Base-by-base conservation (phyloP, 2,888 invertebrate species). In the Drosophila multiciliata region DNA sequence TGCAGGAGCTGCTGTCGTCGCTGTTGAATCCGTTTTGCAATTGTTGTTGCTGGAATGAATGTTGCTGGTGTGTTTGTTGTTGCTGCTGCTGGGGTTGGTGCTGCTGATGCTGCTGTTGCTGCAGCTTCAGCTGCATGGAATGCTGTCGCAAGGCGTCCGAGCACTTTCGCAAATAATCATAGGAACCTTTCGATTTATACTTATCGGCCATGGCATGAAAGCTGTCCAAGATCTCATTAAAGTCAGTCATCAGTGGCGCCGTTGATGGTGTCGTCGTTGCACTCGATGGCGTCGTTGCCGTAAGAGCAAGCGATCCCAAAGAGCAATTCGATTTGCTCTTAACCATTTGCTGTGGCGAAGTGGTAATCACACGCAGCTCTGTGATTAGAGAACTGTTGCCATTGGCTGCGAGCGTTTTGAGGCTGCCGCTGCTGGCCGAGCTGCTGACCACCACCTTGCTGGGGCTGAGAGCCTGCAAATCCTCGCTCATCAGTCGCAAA, bases 191-290 rank as follows among this genome's bases (percentile, higher is more conserved):
- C 67, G 92, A 90, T 90, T 93, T 93, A 82, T 92, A 92, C 85
- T 92, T 92, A 61, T 93, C 92, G 62, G 93, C 93, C 91, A 93
- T 91, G 78, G 91, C 92, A 73, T 93, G 92, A 70, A 93, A 93
- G 69, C 93, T 93, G 64, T 93, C 93, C 63, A 93, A 67, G 20
- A 93, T 93, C 80, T 93, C 92, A 81, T 93, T 93, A 60, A 93
- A 93, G 72, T 93, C 93, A 26, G 91, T 91, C 68, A 90, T 81
- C 48, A 88, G 82, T 0, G 91, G 91, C 1, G 91, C 90, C 1
- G 92, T 91, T 0, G 91, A 91, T 48, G 91, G 91, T 52, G 91
- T 92, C 7, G 89, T 87, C 23, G 92, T 89, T 50, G 90, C 87
- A 53, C 80, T 90, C 48, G 85, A 88, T 1, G 87, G 82, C 8